phyloP scores from a whole-genome alignment of 2,797 vertebrate genomes.

The Tinamus major region DNA sequence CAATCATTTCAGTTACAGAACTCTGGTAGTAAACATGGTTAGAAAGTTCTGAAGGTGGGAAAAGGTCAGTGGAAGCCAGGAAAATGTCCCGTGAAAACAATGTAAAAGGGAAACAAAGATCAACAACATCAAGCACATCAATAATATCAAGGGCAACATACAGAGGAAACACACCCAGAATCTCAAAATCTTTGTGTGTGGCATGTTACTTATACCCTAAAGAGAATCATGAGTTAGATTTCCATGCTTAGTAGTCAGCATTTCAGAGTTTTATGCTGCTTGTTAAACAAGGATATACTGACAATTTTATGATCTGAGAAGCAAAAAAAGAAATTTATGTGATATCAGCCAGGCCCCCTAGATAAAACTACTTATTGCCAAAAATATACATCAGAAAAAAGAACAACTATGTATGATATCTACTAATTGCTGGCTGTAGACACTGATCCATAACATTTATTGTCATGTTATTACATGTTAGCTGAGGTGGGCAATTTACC shows the following conservation, averaged over 20 bases:
- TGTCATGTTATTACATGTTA: neutral
- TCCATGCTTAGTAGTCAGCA: neutral
- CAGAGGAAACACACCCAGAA: neutral
- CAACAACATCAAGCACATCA: neutral
- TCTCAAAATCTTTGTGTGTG: neutral
- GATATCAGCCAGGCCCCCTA: neutral
- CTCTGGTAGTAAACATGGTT: neutral
- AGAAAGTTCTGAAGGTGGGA: neutral
- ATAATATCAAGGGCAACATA: neutral
- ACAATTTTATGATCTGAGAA: conserved; percentile 4
- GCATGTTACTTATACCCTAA: neutral
- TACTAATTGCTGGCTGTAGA: neutral
- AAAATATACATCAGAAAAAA: neutral
- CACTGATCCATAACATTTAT: neutral
- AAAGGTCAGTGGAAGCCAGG: neutral
- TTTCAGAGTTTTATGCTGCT: neutral
- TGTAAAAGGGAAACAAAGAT: neutral
- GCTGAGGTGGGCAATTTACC: neutral
- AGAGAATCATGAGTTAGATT: neutral
- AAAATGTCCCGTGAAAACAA: neutral
- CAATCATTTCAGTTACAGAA: neutral
- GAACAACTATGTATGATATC: neutral
- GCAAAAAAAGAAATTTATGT: neutral
- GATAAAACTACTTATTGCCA: neutral
- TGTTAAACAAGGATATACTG: neutral